These are phyloP conservation scores for Tenodera sinensis DNA, from an alignment of 2,888 invertebrate species.

Conservation along the genomic window DNA sequence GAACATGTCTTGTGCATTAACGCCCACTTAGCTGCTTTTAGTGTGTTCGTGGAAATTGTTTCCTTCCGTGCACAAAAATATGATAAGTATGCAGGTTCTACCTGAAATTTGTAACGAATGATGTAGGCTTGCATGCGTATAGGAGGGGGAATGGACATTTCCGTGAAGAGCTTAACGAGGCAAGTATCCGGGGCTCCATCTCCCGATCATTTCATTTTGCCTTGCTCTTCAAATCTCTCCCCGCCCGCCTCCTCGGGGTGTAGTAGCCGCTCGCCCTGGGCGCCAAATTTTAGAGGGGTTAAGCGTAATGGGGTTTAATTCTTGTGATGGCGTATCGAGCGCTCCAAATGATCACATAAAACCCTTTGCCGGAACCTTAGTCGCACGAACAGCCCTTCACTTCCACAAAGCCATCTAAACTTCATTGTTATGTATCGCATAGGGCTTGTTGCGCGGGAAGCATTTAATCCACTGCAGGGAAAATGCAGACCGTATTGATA, in stretches of 20 bases:
- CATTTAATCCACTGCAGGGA: too few species aligned
- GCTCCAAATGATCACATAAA: background rate
- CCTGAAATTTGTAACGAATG: too few species aligned
- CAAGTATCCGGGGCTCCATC: background rate
- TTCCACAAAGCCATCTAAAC: background rate
- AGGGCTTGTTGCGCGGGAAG: background rate
- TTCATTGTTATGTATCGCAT: background rate
- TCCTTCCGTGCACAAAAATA: background rate
- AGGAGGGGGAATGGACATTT: background rate
- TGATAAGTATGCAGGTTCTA: background rate
- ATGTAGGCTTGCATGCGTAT: background rate
- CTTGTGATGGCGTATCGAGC: background rate
- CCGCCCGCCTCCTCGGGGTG: too few species aligned
- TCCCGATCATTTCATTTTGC: background rate
- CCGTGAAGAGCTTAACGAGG: background rate
- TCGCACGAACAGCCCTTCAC: background rate
- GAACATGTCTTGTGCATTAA: background rate
- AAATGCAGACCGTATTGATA: too few species aligned
- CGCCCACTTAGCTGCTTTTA: background rate
- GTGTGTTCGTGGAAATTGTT: background rate
- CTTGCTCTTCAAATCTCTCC: background rate
- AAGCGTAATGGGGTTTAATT: background rate
- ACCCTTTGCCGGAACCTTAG: background rate
- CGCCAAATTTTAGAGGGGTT: background rate
- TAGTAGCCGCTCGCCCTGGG: background rate